A percentile compares a stretch with the other conserved stretches of the same genome.
Conservation (phyloP, 1,140 invertebrate genomes). For the Oncopeltus fasciatus region DNA sequence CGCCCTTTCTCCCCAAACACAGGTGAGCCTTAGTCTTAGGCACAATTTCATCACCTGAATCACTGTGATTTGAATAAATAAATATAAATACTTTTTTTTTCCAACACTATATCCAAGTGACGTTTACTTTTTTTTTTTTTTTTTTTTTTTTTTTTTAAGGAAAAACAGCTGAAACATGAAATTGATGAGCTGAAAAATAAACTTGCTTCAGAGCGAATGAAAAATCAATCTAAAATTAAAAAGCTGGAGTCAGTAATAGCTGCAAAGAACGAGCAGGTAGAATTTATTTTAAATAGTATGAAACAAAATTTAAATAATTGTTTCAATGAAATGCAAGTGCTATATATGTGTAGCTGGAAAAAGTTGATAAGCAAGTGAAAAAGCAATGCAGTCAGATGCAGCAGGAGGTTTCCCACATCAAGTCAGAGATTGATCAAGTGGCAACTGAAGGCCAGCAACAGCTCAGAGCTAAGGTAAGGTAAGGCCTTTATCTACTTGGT, state of each 20-base stretch:
- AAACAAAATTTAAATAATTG: background rate
- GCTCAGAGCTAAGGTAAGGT: background rate
- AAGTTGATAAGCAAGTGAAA: background rate
- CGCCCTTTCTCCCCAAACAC: too few relatives aligned
- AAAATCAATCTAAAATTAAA: background rate
- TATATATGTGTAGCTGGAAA: background rate
- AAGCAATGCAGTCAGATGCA: background rate
- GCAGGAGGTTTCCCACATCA: background rate
- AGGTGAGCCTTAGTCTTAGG: background rate
- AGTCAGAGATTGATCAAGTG: background rate
- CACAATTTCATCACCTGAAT: background rate
- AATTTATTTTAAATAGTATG: background rate
- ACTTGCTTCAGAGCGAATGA: background rate
- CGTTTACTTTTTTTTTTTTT: too few relatives aligned
- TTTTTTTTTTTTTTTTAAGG: background rate
- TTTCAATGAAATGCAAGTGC: background rate
- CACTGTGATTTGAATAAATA: background rate
- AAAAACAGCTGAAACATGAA: background rate
- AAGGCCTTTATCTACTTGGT: too few relatives aligned
- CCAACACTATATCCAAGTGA: background rate
- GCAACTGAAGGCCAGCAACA: background rate
- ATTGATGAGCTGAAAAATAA: background rate
- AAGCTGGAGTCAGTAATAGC: background rate
- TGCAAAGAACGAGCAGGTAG: background rate
- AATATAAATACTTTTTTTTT: background rate